phyloP scores from a whole-genome alignment of 2,113 vertebrate species.

The Lycaon pictus region DNA sequence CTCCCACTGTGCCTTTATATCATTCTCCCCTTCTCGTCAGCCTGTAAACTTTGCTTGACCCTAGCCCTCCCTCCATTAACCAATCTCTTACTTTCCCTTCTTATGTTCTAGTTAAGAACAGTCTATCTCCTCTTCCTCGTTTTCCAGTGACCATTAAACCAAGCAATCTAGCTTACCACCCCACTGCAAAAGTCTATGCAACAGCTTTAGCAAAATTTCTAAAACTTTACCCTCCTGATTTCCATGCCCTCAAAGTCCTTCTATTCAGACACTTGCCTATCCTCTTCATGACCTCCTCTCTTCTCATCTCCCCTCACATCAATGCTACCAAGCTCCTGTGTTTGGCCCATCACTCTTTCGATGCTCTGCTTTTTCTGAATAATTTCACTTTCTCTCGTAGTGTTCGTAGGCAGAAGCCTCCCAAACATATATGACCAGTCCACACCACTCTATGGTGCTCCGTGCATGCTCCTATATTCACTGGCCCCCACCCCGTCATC shows the following conservation, averaged over 20 bases:
- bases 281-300: neutral
- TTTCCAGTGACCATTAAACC: constrained; percentile 23
- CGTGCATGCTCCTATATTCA: neutral
- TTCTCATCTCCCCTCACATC: neutral
- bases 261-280: neutral
- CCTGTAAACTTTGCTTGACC: neutral
- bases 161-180: neutral
- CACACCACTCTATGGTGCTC: neutral
- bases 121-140: neutral
- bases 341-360: neutral
- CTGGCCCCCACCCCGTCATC: neutral
- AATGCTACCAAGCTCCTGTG: neutral
- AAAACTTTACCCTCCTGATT: neutral
- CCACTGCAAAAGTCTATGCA: neutral
- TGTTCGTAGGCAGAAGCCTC: neutral
- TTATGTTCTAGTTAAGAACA: neutral
- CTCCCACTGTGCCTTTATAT: neutral
- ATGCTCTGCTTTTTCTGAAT: neutral
- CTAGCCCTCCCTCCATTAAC: neutral
- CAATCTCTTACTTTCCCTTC: neutral
- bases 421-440: neutral
- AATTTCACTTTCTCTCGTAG: neutral
- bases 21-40: neutral
- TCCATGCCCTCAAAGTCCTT: neutral
- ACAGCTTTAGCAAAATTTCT: neutral